Conservation (phyloP, 2,888 invertebrate genomes). For the Iselma pallidipennis region DNA sequence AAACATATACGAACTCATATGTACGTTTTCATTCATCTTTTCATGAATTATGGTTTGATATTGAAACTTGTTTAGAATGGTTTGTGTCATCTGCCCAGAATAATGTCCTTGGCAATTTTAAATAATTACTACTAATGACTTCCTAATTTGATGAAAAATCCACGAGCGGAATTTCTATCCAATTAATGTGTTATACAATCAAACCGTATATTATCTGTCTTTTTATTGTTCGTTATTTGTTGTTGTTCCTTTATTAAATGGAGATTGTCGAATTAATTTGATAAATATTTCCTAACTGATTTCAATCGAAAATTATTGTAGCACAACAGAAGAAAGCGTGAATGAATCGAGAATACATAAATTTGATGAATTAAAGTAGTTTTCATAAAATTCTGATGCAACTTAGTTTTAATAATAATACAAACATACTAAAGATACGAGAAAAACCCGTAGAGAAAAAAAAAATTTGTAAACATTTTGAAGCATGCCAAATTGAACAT, state of each 20-base stretch:
- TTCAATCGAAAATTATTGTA: slow-evolving; percentile 14
- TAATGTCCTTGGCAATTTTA: background rate
- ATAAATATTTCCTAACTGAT: slow-evolving; percentile 21
- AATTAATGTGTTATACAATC: slow-evolving; percentile 12
- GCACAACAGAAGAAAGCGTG: slow-evolving; percentile 21
- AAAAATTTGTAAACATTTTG: slow-evolving; percentile 18
- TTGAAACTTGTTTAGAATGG: no score
- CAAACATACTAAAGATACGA: background rate
- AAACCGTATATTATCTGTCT: slow-evolving; percentile 11
- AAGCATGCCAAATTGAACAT: slow-evolving; percentile 36
- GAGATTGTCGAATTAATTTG: slow-evolving; percentile 23
- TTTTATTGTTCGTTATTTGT: slow-evolving; percentile 11
- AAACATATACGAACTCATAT: slow-evolving; percentile 22
- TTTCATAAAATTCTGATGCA: slow-evolving; percentile 7
- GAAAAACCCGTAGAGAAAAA: slow-evolving; percentile 7
- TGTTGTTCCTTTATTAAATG: slow-evolving; percentile 14
- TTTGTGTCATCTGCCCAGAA: background rate
- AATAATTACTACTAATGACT: background rate
- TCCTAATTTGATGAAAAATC: slow-evolving; percentile 10
- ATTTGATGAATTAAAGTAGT: slow-evolving; percentile 15
- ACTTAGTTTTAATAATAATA: slow-evolving; percentile 18
- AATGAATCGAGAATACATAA: slow-evolving; percentile 18
- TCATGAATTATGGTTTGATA: background rate
- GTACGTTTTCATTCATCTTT: background rate
- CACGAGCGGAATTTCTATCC: background rate